phyloP scores from a whole-genome alignment of 2,888 invertebrate species.

The Cactoblastis cactorum region DNA sequence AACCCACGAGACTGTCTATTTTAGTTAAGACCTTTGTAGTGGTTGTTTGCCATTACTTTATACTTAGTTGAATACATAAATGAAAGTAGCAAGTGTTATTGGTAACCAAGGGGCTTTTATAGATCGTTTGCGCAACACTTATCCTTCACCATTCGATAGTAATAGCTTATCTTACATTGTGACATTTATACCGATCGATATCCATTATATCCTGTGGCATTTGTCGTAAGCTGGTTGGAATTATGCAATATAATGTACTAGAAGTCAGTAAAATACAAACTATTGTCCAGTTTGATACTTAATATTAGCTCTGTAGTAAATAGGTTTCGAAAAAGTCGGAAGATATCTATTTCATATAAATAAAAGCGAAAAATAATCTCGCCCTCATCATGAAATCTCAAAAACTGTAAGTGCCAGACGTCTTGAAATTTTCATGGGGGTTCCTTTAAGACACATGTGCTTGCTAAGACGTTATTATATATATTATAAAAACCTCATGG shows the following conservation, averaged over 20 bases:
- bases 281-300: not conserved
- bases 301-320: too few relatives aligned
- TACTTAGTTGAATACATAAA: not conserved
- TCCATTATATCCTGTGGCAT: constrained; percentile 13
- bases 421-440: too few relatives aligned
- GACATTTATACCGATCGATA: constrained; percentile 14
- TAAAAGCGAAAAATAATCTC: too few relatives aligned
- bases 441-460: too few relatives aligned
- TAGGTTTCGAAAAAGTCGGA: too few relatives aligned
- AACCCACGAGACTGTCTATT: too few relatives aligned
- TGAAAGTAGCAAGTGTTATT: not conserved
- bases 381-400: too few relatives aligned
- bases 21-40: too few relatives aligned
- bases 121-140: constrained; percentile 1
- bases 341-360: too few relatives aligned
- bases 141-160: constrained; percentile 5
- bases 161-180: constrained; percentile 7
- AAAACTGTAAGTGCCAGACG: too few relatives aligned
- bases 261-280: not conserved
- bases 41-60: not conserved
- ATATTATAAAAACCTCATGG: too few relatives aligned
- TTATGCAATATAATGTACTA: not conserved
- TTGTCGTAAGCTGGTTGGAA: constrained; percentile 2
- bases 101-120: constrained; percentile 3
- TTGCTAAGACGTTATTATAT: too few relatives aligned